Evolutionary conservation across 1,140 invertebrate genomes (phyloP), one percentile per base, ranked within the genome.

Genomic region (Limonius californicus): DNA sequence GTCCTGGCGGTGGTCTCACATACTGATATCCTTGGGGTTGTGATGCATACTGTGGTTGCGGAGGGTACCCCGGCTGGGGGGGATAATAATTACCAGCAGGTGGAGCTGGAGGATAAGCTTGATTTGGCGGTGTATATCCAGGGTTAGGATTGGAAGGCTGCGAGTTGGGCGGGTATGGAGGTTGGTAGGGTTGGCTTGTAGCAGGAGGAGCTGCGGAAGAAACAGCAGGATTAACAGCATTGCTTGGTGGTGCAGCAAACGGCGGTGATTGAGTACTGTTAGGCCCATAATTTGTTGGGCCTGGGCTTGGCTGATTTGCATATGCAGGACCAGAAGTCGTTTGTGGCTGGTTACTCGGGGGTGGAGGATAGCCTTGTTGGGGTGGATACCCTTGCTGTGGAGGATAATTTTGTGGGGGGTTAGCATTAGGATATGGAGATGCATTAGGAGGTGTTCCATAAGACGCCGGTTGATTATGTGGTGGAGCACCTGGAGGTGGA

Each of bases 361-460:
- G 45, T 27, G 71, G 71, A 32, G 70, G 67, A 39, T 68, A 67
- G 19, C 50, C 57, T 42, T 61, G 64, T 56, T 69, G 67, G 1
- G 70, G 68, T 12, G 66, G 67, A 58, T 69, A 68, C 1, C 70
- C 62, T 66, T 70, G 71, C 62, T 73, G 73, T 0, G 71, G 70
- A n/a, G 69, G 78, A 64, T 81, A 81, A 47, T 72, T 77, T 58
- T 76, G 73, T 12, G 77, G 78, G 15, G 77, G 63, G 0, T 70
- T 76, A 3, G 76, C 69, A 43, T 67, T 72, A 11, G 77, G 78
- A 56, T 73, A 70, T 15, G 74, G 70, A 14, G 69, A 65, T 4
- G 75, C 74, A 55, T 77, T 78, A 12, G 77, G 77, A 20, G 72
- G 71, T 4, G 64, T 66, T 14, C 68, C 77, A 66, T 80, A 80